A percentile compares a stretch with the other conserved stretches of the same genome.
These are phyloP conservation scores for Chrysina gloriosa DNA, from an alignment of 2,888 invertebrate genomes.

Conservation along the genomic window DNA sequence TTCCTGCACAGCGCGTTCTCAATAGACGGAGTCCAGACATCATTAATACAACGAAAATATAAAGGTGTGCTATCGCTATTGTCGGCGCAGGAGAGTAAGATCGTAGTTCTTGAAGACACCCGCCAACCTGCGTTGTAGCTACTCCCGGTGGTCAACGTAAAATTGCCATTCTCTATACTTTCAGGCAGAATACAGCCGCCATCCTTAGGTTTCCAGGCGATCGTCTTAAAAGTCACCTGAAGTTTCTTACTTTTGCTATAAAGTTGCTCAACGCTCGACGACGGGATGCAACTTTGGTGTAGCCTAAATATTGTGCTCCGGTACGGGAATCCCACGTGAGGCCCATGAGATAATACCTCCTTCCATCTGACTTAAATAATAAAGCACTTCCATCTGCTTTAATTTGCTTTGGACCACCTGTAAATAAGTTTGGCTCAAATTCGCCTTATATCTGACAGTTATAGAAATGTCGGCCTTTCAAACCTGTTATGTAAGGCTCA, in stretches of 20 bases:
- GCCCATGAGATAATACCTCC: neutral
- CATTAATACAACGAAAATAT: neutral
- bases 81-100: neutral
- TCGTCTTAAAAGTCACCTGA: neutral
- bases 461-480: too few species aligned
- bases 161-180: neutral
- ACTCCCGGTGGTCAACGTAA: neutral
- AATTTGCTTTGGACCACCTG: too few species aligned
- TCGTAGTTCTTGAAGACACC: slow-evolving; percentile 1
- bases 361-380: too few species aligned
- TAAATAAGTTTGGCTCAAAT: too few species aligned
- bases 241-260: neutral
- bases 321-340: neutral
- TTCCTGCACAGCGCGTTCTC: neutral
- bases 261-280: neutral
- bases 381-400: too few species aligned
- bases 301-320: neutral
- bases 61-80: neutral
- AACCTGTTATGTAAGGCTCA: too few species aligned
- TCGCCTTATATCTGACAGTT: too few species aligned
- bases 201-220: neutral
- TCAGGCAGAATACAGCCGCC: slow-evolving; percentile 4
- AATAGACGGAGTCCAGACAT: neutral
- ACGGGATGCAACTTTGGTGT: neutral
- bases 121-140: neutral